phyloP scores from a whole-genome alignment of 2,888 invertebrate species.

The Leptinotarsa tumamoca region DNA sequence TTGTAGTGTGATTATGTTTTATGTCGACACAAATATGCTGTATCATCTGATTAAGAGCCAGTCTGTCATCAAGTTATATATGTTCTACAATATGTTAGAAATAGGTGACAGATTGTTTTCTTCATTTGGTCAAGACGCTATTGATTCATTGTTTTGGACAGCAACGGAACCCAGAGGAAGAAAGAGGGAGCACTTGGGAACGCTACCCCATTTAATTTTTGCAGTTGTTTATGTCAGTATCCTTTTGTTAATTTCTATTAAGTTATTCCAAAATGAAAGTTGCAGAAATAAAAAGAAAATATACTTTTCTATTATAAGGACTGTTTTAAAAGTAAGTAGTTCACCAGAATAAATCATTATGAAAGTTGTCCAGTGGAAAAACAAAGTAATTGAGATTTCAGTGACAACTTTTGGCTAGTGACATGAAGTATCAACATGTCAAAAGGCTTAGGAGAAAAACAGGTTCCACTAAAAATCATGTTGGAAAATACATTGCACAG shows the following conservation, averaged over 20 bases:
- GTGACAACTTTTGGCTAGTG: too few species aligned
- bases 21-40: slow-evolving; percentile 97
- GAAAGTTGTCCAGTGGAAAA: too few species aligned
- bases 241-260: slow-evolving; percentile 70
- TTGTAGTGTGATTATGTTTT: slow-evolving; percentile 86
- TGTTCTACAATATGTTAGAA: slow-evolving; percentile 99
- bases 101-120: slow-evolving; percentile 96
- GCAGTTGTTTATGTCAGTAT: slow-evolving; percentile 95
- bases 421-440: too few species aligned
- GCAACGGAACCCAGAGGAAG: slow-evolving; percentile 93
- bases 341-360: too few species aligned
- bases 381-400: too few species aligned
- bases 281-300: too few species aligned
- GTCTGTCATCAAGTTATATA: slow-evolving; percentile 98
- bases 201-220: slow-evolving; percentile 90
- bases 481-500: too few species aligned
- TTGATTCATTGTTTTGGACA: slow-evolving; percentile 98
- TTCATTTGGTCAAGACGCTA: slow-evolving; percentile 97
- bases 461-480: too few species aligned
- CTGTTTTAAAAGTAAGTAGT: too few species aligned
- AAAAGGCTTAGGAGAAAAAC: too few species aligned
- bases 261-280: slow-evolving; percentile 16
- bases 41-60: slow-evolving; percentile 98
- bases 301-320: too few species aligned
- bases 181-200: slow-evolving; percentile 85